These are phyloP conservation scores for Menura novaehollandiae DNA, from an alignment of 2,113 vertebrate species.

Conservation along the genomic window DNA sequence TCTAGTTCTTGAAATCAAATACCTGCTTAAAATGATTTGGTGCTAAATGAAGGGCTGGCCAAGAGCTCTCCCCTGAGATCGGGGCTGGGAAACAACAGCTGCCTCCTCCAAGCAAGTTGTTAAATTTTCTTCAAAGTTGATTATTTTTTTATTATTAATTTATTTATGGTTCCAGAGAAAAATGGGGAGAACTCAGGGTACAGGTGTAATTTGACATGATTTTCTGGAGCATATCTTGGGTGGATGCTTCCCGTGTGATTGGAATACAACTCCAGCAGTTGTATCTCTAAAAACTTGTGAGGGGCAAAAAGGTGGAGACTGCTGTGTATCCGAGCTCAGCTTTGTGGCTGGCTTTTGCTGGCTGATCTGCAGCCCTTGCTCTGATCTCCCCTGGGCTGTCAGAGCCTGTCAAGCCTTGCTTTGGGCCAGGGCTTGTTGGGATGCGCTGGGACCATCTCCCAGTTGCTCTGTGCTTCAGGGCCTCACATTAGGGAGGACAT, in stretches of 20 bases:
- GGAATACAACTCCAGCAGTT: rapidly evolving
- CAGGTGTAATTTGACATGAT: rapidly evolving
- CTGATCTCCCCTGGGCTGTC: background rate
- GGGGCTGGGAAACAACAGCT: background rate
- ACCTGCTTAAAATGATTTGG: background rate
- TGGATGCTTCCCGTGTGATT: rapidly evolving
- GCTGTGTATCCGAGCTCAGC: rapidly evolving
- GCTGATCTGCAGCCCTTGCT: background rate
- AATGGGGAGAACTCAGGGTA: rapidly evolving
- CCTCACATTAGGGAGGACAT: rapidly evolving
- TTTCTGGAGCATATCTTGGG: rapidly evolving
- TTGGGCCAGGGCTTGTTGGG: too few species aligned
- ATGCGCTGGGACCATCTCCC: rapidly evolving
- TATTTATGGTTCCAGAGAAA: background rate
- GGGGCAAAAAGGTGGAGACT: rapidly evolving
- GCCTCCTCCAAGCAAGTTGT: background rate
- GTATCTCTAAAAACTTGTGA: background rate
- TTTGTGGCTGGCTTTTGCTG: background rate
- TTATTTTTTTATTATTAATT: background rate
- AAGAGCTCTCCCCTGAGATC: background rate
- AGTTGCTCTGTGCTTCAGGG: rapidly evolving
- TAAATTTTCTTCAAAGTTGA: rapidly evolving
- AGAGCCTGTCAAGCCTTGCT: background rate
- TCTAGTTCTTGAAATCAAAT: background rate
- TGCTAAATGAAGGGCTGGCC: background rate